These are phyloP conservation scores for Glyphotaelius pellucidus DNA, from an alignment of 2,888 invertebrate genomes.

Conservation along the genomic window DNA sequence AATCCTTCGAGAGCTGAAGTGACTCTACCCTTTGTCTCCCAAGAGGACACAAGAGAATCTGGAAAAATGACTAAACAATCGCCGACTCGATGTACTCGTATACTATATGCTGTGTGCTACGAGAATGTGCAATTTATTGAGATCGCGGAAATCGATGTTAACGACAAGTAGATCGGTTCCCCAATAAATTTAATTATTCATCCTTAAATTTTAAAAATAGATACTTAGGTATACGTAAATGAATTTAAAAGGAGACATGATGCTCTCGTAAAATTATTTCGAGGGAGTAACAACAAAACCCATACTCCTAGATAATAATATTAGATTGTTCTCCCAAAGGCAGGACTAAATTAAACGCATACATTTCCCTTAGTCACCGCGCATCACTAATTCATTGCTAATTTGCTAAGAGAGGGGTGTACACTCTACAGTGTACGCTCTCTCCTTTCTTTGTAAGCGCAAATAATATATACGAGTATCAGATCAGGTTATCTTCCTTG, in stretches of 20 bases:
- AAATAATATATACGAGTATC: background rate
- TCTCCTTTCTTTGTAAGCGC: background rate
- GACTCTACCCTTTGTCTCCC: background rate
- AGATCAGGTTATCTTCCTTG: background rate
- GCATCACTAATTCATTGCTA: constrained; percentile 22
- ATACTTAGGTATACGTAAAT: background rate
- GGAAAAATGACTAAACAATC: background rate
- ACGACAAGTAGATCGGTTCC: background rate
- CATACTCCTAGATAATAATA: background rate
- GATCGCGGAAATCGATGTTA: background rate
- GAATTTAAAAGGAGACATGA: background rate
- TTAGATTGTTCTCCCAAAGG: background rate
- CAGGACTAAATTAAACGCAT: constrained; percentile 14
- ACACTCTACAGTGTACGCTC: background rate
- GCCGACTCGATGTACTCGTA: background rate
- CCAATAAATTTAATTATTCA: background rate
- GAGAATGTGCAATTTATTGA: background rate
- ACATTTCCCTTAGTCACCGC: constrained; percentile 19
- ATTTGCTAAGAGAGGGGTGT: background rate
- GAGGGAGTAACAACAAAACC: background rate
- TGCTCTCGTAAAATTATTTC: background rate
- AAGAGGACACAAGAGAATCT: background rate
- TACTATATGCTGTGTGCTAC: background rate
- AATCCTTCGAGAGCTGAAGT: background rate
- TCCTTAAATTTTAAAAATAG: too few species aligned